Base-by-base conservation (phyloP, 2,113 vertebrate species). In the Paradisaea rubra region DNA sequence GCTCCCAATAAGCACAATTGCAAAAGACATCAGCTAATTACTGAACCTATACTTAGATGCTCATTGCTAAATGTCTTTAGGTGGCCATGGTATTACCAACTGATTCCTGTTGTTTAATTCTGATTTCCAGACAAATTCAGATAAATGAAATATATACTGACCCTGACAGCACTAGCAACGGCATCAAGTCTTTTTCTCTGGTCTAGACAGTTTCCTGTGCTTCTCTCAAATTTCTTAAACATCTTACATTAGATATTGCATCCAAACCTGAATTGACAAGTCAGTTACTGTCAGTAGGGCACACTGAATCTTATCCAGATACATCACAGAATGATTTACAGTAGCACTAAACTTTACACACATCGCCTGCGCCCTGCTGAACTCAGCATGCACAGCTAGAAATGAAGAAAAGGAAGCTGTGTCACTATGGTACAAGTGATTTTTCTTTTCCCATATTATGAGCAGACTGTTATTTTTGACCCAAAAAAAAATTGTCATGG, bases 341-440 rank as follows among this genome's bases (percentile, higher is more conserved):
- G 30, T 22, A 65, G 19, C 49, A 52, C 41, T 35, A 21, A 77
- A 8, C 4, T 64, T 71, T 42, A 72, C 4, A 41, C 0, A 2
- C 0, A 0, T 17, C 24, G 9, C 10, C 13, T 83, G 49, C 15
- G 41, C 27, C 30, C 23, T 44, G 30, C 18, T 57, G 31, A 92
- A 57, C 9, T 50, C 39, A 86, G 33, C 18, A 42, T 22, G n/a
- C 21, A 15, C 28, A 44, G 18, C 5, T 63, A 27, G 33, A 83
- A 70, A 2, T 19, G 28, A 63, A 70, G 15, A 35, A 65, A 64
- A 61, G 20, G 15, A 73, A 53, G 6, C 2, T 69, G 22, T 4
- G 2, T n/a, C 52, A 71, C 11, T 25, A 13, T 18, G 8, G 12
- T 30, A 59, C 14, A 44, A 63, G 14, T 17, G 39, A 66, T 77